These are phyloP conservation scores for Aphelenchoides avenae DNA, from an alignment of 1,140 invertebrate genomes.

Conservation along the genomic window DNA sequence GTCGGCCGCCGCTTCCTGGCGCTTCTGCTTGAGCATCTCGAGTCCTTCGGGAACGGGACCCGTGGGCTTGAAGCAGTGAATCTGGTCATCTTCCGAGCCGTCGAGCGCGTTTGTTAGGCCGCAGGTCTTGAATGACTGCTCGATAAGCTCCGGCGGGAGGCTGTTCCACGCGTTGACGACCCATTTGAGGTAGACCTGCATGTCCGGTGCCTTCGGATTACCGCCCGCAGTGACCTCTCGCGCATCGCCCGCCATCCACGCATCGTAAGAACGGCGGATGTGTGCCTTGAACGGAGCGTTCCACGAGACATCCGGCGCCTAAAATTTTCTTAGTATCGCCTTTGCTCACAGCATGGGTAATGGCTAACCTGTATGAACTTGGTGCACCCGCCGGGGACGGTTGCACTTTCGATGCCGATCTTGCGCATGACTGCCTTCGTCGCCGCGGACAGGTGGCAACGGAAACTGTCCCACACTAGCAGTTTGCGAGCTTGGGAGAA, in stretches of 20 bases:
- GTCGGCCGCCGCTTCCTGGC: too few species aligned
- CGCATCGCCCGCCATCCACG: background rate
- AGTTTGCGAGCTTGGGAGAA: conserved; percentile 14
- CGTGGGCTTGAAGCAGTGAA: too few species aligned
- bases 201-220: conserved; percentile 2
- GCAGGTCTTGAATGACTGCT: conserved; percentile 14
- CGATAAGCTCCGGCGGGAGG: background rate
- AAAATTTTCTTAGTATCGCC: conserved; percentile 3
- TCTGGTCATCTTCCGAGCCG: too few species aligned
- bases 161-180: conserved; percentile 13
- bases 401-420: conserved; percentile 2
- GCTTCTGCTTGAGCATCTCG: too few species aligned
- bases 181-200: conserved; percentile 10
- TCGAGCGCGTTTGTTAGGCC: too few species aligned
- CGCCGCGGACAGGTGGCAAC: conserved; percentile 17
- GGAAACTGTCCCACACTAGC: conserved; percentile 13
- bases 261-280: conserved; percentile 6
- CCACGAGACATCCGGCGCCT: conserved; percentile 13
- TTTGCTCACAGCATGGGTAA: background rate
- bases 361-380: conserved; percentile 17
- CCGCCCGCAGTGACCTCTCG: conserved; percentile 12
- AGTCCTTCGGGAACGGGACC: too few species aligned
- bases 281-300: conserved; percentile 7
- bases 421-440: background rate
- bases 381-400: conserved; percentile 2